Base-by-base conservation (phyloP, 1,140 invertebrate genomes). In the Hyles vespertilio region DNA sequence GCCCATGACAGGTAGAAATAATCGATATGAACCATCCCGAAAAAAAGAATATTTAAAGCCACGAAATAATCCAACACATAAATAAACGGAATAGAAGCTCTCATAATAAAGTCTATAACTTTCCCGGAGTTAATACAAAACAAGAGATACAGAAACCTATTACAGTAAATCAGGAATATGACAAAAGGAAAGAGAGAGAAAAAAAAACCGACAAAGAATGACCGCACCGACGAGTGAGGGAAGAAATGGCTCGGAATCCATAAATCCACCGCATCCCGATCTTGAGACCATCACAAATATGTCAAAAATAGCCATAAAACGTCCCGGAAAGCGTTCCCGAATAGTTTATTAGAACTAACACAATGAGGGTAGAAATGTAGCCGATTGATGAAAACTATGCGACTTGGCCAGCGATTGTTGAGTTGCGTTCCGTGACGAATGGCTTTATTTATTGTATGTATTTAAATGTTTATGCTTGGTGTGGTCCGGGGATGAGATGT, bases 251-350 rank as follows among this genome's bases (percentile, higher is more conserved):
- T 56, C 48, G 60, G 60, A 62, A 62, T 62, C 60, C 47, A 62
- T 62, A 62, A 62, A 62, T 62, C 60, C 34, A 48, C 43, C 40
- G 45, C 32, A 12, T 43, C 54, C 49, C 33, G 36, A 8, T 62
- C 60, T 48, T 32, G 44, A 48, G 54, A 58, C 55, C 60, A 54
- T 62, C 60, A 62, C 60, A 62, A 62, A 62, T 58, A 62, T 62
- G 60, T 62, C 60, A 62, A 52, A 48, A 52, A 47, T 43, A 46
- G 56, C 47, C 55, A 58, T 62, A 62, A 61, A 62, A 58, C 51
- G 60, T 62, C 59, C 49, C 50, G 49, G 55, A 44, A 58, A 51
- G 43, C 46, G 36, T 61, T 43, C 49, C 32, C 22, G 44, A 49
- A 61, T 61, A 61, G 59, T 61, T 61, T 61, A 61, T 61, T 56